These are phyloP conservation scores for Neoseiulus cucumeris DNA, from an alignment of 1,140 invertebrate species.

Conservation along the genomic window DNA sequence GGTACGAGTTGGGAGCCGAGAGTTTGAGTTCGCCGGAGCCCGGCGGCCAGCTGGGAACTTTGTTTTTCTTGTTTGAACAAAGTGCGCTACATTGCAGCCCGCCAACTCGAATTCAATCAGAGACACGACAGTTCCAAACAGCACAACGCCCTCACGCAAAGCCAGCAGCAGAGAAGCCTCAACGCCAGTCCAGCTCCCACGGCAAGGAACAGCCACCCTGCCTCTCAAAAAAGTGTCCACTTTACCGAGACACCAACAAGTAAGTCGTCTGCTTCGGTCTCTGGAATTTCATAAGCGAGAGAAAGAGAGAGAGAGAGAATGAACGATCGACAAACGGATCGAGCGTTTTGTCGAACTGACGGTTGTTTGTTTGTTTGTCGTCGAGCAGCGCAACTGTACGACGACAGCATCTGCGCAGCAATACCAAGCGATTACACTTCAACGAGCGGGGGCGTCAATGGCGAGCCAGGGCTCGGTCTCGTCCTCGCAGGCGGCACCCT, in stretches of 20 bases:
- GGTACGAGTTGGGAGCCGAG: neutral
- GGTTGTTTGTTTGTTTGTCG: neutral
- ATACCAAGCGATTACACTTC: conserved; percentile 11
- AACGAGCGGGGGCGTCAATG: neutral
- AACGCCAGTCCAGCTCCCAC: neutral
- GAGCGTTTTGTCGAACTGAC: neutral
- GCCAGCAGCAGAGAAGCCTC: neutral
- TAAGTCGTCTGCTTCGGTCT: neutral
- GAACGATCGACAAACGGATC: neutral
- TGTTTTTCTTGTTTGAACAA: conserved; percentile 10
- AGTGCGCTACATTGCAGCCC: conserved; percentile 7
- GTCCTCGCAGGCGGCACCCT: conserved; percentile 9
- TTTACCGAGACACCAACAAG: conserved; percentile 11
- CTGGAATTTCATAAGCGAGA: too few relatives aligned
- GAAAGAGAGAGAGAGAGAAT: neutral
- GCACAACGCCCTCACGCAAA: conserved; percentile 5
- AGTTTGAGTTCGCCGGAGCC: too few relatives aligned
- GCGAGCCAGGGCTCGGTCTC: conserved; percentile 5
- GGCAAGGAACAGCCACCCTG: neutral
- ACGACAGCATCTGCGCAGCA: conserved; percentile 10
- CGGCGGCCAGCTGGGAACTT: too few relatives aligned
- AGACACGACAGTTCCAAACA: neutral
- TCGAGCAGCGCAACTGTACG: conserved; percentile 8
- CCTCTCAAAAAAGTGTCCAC: conserved; percentile 10
- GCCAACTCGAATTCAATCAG: conserved; percentile 5